Conservation (phyloP, 2,113 vertebrate genomes). For the Cynocephalus volans region DNA sequence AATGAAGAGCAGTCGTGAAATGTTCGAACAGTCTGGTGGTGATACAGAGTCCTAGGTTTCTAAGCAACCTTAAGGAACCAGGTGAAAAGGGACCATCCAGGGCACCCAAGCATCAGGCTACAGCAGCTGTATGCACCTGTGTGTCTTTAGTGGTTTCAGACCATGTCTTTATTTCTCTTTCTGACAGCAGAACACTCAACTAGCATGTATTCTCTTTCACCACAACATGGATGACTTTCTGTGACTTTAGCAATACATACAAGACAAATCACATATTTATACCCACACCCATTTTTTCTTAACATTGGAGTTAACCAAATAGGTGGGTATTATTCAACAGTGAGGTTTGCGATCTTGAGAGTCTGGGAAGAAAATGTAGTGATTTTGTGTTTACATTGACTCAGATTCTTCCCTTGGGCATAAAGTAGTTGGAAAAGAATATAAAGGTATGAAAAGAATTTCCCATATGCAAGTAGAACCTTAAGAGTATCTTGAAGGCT, state of each 20-base stretch:
- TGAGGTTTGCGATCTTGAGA: not conserved
- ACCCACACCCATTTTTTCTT: not conserved
- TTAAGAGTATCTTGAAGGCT: not conserved
- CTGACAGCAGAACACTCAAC: not conserved
- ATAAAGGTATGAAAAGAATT: conserved; percentile 29
- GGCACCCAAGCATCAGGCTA: accelerated
- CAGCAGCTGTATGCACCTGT: accelerated
- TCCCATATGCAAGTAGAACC: not conserved
- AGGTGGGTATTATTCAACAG: not conserved
- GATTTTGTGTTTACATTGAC: not conserved
- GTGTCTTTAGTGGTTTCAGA: too few relatives aligned
- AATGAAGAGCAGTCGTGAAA: not conserved
- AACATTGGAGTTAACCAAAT: not conserved
- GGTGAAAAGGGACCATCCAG: accelerated
- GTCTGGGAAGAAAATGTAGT: not conserved
- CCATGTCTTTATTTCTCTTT: not conserved
- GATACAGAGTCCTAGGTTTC: not conserved
- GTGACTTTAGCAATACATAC: not conserved
- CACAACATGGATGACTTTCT: not conserved
- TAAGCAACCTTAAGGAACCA: not conserved
- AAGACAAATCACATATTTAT: not conserved
- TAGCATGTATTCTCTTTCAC: not conserved
- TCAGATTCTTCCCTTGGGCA: not conserved
- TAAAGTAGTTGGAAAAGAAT: not conserved
- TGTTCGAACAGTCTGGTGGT: accelerated